Evolutionary conservation across 2,113 vertebrate genomes (phyloP), one percentile per base, ranked within the genome.

Genomic region (Tachysurus vachellii): DNA sequence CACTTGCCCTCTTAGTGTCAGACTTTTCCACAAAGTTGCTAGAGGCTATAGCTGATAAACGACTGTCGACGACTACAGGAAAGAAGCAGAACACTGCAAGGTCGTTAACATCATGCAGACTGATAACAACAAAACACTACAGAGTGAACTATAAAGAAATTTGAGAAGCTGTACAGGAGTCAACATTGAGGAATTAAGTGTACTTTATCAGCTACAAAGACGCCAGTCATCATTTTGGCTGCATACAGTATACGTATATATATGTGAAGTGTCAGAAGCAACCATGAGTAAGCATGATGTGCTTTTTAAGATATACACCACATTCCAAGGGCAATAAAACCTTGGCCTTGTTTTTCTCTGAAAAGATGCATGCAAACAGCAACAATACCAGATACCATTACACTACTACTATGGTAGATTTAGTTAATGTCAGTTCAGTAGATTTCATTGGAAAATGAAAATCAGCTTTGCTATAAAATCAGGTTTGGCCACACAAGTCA

Each of bases 1-100:
- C 54, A 47, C 57, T 66, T 75, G 80, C 80, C 59, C 62, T 54
- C 68, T 82, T 17, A 61, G 76, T 88, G 79, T 81, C 79, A 75
- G 68, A 76, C 53, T 83, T 82, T 62, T 80, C 83, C 71, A 47
- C n/a, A 11, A 47, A 85, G 36, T 76, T 47, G 56, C 68, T 19
- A 17, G n/a, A 80, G 59, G 47, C 61, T 17, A 64, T 64, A 19
- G n/a, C 31, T 56, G 28, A 70, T 80, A 81, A 28, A 36, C 11
- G 17, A 80, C 28, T 54, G n/a, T 57, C 56, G 28, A 59, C 5
- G n/a, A 57, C 53, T 80, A 13, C 19, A 56, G 84, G 61, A 79
- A 85, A 68, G 44, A 28, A 36, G 44, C 9, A 66, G n/a, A 84
- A 71, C 44, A 44, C 28, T 50, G 12, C 47, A 80, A 80, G 61